Evolutionary conservation across 2,888 invertebrate genomes (phyloP).

Genomic region (Agriopis leucophaearia): DNA sequence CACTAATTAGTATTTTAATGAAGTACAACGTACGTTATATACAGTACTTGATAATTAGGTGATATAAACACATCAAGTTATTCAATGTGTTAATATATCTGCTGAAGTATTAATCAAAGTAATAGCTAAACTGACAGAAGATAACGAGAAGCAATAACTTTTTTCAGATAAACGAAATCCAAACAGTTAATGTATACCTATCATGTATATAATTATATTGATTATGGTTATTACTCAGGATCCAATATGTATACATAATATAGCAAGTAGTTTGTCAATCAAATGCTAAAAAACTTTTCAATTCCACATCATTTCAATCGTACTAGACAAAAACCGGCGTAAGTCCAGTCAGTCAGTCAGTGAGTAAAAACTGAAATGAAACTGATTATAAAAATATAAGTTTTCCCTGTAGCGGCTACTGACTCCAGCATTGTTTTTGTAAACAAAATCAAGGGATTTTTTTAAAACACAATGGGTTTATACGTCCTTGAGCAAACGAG

Average conservation of each 20-base stretch:
- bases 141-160: slow-evolving; percentile 23
- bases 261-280: slow-evolving; percentile 5
- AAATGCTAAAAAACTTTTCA: neutral
- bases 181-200: slow-evolving; percentile 7
- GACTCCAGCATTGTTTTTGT: slow-evolving; percentile 29
- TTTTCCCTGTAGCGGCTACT: slow-evolving; percentile 16
- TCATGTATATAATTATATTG: slow-evolving; percentile 7
- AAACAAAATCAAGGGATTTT: slow-evolving; percentile 50
- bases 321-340: neutral
- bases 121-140: slow-evolving; percentile 21
- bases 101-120: slow-evolving; percentile 20
- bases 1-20: slow-evolving; percentile 8
- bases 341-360: neutral
- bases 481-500: slow-evolving; percentile 74
- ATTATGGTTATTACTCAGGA: slow-evolving; percentile 13
- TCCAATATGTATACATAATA: neutral
- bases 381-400: slow-evolving; percentile 2
- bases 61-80: slow-evolving; percentile 7
- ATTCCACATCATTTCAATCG: neutral
- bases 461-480: slow-evolving; percentile 54
- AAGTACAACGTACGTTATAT: neutral
- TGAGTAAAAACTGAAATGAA: slow-evolving; percentile 7
- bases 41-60: slow-evolving; percentile 1
- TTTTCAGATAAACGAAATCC: neutral
- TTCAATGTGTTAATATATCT: slow-evolving; percentile 11